Evolutionary conservation across 2,888 invertebrate genomes (phyloP), one percentile per base, ranked within the genome.

Genomic region (Embidobia sp.): DNA sequence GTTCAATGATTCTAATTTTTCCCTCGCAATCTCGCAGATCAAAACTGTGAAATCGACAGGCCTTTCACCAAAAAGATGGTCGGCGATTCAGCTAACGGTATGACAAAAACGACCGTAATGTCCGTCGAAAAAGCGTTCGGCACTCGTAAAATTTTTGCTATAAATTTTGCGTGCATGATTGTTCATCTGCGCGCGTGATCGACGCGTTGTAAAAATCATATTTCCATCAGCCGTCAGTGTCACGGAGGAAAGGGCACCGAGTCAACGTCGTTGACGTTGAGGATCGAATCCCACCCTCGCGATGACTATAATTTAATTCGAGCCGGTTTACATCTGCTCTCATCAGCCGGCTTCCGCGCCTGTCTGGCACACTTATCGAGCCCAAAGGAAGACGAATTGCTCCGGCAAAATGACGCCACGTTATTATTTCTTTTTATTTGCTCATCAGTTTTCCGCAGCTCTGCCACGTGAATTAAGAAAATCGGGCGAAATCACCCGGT

Each of bases 301-400:
- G 55, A 72, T 74, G 51, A 51, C 63, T 63, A 57, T 76, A 76
- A 76, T 64, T 69, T 57, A 55, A 76, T 64, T 69, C 44, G 49
- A 57, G 61, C 63, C 27, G 42, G 63, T 76, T 76, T 76, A 70
- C 70, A 76, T 57, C 69, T 75, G 75, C 53, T 75, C 46, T 67
- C 61, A 74, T 67, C 74, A 67, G 27, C 27, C 18, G 35, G 37
- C 53, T 55, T 73, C 49, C 57, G 55, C 22, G 63, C 57, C 49
- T 57, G 55, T 64, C 64, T 64, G 48, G 64, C 33, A 42, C 55
- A 64, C 64, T 64, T 73, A 57, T 64, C 55, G 40, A 48, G 26
- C 63, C 48, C 37, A 55, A 66, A 35, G 35, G 44, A 74, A 74
- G 66, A 66, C 59, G 44, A 66, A 74, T 66, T 59, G 26, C 59